Evolutionary conservation across 2,888 invertebrate genomes (phyloP), one percentile per base, ranked within the genome.

Genomic region (Pherbina coryleti): DNA sequence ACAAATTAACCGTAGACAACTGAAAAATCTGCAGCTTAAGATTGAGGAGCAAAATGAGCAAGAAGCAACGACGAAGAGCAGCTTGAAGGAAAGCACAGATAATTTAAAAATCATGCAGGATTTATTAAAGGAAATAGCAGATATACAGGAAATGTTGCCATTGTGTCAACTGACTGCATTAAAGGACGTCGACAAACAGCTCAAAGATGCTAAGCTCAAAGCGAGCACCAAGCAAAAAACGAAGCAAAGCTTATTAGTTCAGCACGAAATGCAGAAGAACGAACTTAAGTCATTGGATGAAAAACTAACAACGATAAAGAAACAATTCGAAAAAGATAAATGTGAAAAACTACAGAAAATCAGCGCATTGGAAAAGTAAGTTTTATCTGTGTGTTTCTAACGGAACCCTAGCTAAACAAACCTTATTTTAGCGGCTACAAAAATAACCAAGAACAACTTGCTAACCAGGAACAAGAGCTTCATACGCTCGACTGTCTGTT

Each of bases 81-180:
- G 62, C 57, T 76, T 82, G 5, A 82, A 84, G 4, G 83, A 84
- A 4, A 83, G 82, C 4, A 80, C 83, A 11, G 62, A 79, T 0
- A 79, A 76, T 31, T 83, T 83, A 1, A 81, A 79, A 31, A 17
- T 17, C 0, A 81, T 81, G 57, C 75, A 80, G 25, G 44, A 77
- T 5, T 51, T 84, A 7, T 78, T 60, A 3, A 67, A 81, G 3
- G 77, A 83, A 1, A 78, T 87, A 2, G 82, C 83, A 14, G 80
- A 82, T 19, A 55, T 80, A 0, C 34, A 76, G 5, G 81, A 84
- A 7, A 78, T 82, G 5, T 31, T 87, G 8, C 82, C 84, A 0
- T 44, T 79, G 0, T 75, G 79, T 3, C 4, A 80, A 3, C 22
- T 86, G 0, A 79, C 76, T 8, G 78, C 81, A 0, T 79, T 82